Base-by-base conservation (phyloP, 1,140 invertebrate species). In the Conus betulinus region DNA sequence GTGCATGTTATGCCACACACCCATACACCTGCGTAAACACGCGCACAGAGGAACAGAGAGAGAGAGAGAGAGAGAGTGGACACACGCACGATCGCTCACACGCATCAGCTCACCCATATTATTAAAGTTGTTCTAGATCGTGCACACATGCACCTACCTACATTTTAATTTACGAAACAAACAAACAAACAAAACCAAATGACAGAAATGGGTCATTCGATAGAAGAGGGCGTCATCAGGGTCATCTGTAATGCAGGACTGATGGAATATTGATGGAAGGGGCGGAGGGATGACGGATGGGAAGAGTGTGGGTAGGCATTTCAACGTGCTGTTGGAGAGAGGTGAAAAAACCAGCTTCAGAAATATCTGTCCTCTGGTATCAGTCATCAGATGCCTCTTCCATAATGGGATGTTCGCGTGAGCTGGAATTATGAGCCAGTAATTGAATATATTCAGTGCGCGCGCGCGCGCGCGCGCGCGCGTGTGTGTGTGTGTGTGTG, bases 401-500 rank as follows among this genome's bases (percentile, higher is more conserved):
- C 10, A 63, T 11, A 63, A 63, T 63, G 60, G 60, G 60, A 4
- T 1, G 11, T 20, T 63, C 17, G 60, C 60, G 60, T 63, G 60
- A 63, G 60, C 10, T 63, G 60, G 60, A 63, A 20, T 63, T 11
- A n/a, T 76, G 71, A 76, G 25, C 71, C 25, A n/a, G n/a, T 10
- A 79, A 8, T 8, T 10, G 27, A 5, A 79, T 27, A 25, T 0
- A 39, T 8, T 84, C 15, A 25, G 10, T 0, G 82, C 23, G 57
- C 15, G n/a, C 5, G n/a, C 15, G 82, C 23, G 51, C 5, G 51
- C 15, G 82, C 4, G 82, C 5, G 51, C 0, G 51, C 3, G 82
- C 4, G 82, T 27, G 82, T 63, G 82, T 57, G 53, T n/a, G 23
- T 84, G 52, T 84, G 82, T 84, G 10, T 84, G 82, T 55, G 52